Evolutionary conservation across 2,888 invertebrate genomes (phyloP).

Genomic region (Dasysyrphus tricinctus): DNA sequence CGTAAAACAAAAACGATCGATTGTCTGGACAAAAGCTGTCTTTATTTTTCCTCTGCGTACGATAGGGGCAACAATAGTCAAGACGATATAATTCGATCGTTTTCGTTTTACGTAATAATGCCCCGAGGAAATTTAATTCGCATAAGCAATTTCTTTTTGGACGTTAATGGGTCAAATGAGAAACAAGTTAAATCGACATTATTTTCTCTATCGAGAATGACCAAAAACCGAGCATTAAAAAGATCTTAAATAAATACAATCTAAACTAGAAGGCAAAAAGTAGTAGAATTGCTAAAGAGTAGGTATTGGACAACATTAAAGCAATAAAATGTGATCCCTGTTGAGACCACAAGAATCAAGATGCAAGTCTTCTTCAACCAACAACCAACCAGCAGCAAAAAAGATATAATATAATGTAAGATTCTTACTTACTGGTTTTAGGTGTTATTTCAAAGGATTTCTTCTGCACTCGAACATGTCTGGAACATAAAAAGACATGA

Average conservation of each 20-base stretch:
- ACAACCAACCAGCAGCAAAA: slow-evolving; percentile 48
- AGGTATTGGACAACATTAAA: not conserved
- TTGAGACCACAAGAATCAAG: slow-evolving; percentile 27
- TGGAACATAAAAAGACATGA: slow-evolving; percentile 50
- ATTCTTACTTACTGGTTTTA: slow-evolving; percentile 64
- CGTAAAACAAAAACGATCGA: too few relatives aligned
- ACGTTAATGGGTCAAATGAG: too few relatives aligned
- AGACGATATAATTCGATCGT: too few relatives aligned
- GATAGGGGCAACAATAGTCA: too few relatives aligned
- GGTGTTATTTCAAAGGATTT: slow-evolving; percentile 64
- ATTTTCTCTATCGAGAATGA: not conserved
- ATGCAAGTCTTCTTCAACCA: slow-evolving; percentile 27
- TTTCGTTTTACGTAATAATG: too few relatives aligned
- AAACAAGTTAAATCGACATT: too few relatives aligned
- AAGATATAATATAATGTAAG: slow-evolving; percentile 59
- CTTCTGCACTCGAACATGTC: slow-evolving; percentile 64
- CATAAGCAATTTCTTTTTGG: too few relatives aligned
- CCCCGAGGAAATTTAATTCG: too few relatives aligned
- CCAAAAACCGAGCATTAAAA: not conserved
- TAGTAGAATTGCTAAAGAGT: not conserved
- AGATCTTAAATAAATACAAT: not conserved
- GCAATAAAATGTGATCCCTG: slow-evolving; percentile 8
- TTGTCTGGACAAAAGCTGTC: too few relatives aligned
- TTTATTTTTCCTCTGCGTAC: too few relatives aligned
- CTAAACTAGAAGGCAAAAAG: not conserved